Evolutionary conservation across 1,140 invertebrate species (phyloP).

Genomic region (Trichogramma pretiosum): DNA sequence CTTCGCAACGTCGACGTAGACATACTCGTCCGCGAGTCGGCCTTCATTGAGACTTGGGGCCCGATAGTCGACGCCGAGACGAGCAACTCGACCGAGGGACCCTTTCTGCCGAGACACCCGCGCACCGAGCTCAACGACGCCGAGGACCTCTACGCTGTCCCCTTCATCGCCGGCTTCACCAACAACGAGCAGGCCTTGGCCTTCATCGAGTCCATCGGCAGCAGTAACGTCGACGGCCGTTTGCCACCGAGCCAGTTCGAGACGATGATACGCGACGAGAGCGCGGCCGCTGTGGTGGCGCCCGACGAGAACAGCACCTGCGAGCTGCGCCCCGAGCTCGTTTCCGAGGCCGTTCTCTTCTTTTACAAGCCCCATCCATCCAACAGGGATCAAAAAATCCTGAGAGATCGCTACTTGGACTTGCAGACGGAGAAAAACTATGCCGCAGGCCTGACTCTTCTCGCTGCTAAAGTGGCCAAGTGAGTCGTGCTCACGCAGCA

Average conservation of each 20-base stretch:
- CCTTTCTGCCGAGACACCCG: constrained; percentile 59
- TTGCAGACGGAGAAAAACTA: constrained; percentile 67
- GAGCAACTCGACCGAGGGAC: constrained; percentile 51
- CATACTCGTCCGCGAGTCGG: constrained; percentile 51
- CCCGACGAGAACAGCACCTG: constrained; percentile 54
- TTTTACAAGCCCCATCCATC: constrained; percentile 61
- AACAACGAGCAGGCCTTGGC: constrained; percentile 67
- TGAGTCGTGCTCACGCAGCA: constrained; percentile 21
- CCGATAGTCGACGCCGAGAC: constrained; percentile 64
- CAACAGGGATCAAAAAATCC: constrained; percentile 48
- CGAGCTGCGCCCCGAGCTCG: constrained; percentile 56
- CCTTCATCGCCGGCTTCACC: constrained; percentile 63
- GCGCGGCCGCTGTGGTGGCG: constrained; percentile 37
- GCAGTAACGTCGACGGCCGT: constrained; percentile 46
- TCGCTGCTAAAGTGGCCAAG: constrained; percentile 55
- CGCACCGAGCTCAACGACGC: constrained; percentile 51
- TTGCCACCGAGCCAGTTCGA: constrained; percentile 50
- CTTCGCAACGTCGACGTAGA: constrained; percentile 52
- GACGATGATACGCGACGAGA: constrained; percentile 50
- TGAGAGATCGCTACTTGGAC: constrained; percentile 54
- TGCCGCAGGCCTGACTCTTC: constrained; percentile 56
- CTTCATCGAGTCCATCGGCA: constrained; percentile 45
- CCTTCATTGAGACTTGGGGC: constrained; percentile 59
- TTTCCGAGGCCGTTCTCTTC: constrained; percentile 64
- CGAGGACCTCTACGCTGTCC: constrained; percentile 54